Evolutionary conservation across 53 echinoderm and acorn worm genomes (phyloP).

Genomic region (Holothuria leucospilota): DNA sequence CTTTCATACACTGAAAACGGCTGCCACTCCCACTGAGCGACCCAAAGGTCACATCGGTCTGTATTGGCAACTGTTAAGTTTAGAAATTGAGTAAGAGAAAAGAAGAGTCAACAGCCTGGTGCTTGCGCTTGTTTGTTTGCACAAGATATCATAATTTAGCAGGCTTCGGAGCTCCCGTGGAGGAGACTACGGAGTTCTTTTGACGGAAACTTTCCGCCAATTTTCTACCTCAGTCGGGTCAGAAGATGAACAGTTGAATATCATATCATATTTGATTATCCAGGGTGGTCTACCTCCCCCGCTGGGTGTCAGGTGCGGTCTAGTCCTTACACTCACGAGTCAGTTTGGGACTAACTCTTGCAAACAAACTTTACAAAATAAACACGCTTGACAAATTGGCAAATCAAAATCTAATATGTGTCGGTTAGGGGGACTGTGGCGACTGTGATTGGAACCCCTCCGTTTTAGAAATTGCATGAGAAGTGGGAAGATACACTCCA

Average conservation of each 20-base stretch:
- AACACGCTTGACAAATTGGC: slow-evolving; percentile 60
- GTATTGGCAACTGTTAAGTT: slow-evolving; percentile 53
- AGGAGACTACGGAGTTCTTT: slow-evolving; percentile 43
- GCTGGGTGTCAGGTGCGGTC: slow-evolving; percentile 57
- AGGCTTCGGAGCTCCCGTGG: slow-evolving; percentile 36
- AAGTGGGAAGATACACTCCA: slow-evolving; percentile 46
- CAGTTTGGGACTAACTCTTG: slow-evolving; percentile 25
- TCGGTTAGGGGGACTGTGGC: slow-evolving; percentile 42
- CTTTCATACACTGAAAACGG: too few species aligned
- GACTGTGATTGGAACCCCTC: slow-evolving; percentile 51
- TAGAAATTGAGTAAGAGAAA: slow-evolving; percentile 44
- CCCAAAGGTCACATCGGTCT: slow-evolving; percentile 16
- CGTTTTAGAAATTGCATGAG: slow-evolving; percentile 50
- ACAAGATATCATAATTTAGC: slow-evolving; percentile 54
- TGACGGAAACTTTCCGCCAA: slow-evolving; percentile 54
- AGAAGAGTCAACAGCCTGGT: slow-evolving; percentile 52
- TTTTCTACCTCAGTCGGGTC: slow-evolving; percentile 41
- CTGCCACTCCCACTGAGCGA: background rate
- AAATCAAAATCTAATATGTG: slow-evolving; percentile 58
- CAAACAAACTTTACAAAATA: slow-evolving; percentile 53
- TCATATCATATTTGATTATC: slow-evolving; percentile 60
- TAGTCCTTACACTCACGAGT: slow-evolving; percentile 1
- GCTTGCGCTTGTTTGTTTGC: slow-evolving; percentile 55
- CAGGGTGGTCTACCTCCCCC: slow-evolving; percentile 47
- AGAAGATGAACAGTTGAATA: slow-evolving; percentile 46